Base-by-base conservation (phyloP, 92 coral and sea anemone species). In the Phenganax subtilis region DNA sequence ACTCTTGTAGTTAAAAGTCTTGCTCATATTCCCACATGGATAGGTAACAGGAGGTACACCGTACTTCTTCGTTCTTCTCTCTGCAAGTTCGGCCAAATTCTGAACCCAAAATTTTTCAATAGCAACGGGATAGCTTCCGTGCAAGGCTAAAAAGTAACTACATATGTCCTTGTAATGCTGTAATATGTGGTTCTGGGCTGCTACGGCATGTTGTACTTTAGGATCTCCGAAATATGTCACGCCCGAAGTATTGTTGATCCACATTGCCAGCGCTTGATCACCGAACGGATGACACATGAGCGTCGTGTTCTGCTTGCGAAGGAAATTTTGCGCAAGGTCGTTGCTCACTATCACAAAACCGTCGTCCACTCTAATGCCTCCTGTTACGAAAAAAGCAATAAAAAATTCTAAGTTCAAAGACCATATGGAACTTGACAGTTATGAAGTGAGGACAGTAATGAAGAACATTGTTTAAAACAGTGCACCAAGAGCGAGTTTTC, bases 281-380 rank as follows among this genome's bases (percentile, higher is more conserved):
- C 98, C 98, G 70, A 80, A 94, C 5, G 98, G 97, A 74, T 94
- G 98, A 58, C 98, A 94, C 74, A 94, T 86, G 65, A 94, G 87
- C 7, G 84, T 69, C 44, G 31, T 62, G 63, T 77, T 72, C 65
- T 85, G 89, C 52, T 84, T 88, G 20, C 86, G 54, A 57, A 90
- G 81, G 61, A 94, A 94, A 65, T 90, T 94, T 66, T 81, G 84
- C 1, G 89, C 89, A 56, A 94, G 84, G 55, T 88, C 93, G n/a
- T 75, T 83, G 54, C 93, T 89, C 47, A 94, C 83, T 61, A 94
- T 75, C 37, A 94, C 80, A 73, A 94, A 94, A 7, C 97, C 98
- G 28, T 94, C 98, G 79, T 94, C 98, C 53, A 90, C 90, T 52
- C 98, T 91, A 0, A 94, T 91, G 81, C 91, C 90, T 30, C 98